Evolutionary conservation across 2,113 vertebrate genomes (phyloP).

Genomic region (Tachysurus vachellii): DNA sequence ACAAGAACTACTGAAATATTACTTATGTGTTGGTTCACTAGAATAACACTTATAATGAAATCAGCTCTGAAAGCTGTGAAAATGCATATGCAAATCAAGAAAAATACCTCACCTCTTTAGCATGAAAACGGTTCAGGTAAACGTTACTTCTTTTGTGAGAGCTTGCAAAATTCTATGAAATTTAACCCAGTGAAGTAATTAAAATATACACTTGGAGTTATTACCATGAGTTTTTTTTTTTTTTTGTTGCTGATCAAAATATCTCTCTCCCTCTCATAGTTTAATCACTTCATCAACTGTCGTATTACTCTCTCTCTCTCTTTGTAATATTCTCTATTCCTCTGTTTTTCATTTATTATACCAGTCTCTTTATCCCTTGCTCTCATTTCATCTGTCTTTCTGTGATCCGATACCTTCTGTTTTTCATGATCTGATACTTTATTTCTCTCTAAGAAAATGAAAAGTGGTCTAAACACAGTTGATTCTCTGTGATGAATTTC

Average conservation of each 20-base stretch:
- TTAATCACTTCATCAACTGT: not conserved
- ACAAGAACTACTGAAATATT: too few relatives aligned
- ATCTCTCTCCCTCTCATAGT: not conserved
- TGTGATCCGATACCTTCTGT: not conserved
- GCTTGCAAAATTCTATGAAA: not conserved
- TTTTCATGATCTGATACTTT: not conserved
- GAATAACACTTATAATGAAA: too few relatives aligned
- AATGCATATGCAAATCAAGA: too few relatives aligned
- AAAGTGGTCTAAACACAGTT: not conserved
- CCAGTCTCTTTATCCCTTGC: not conserved
- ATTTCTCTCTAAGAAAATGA: not conserved
- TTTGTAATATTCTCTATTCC: not conserved
- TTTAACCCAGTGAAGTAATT: not conserved
- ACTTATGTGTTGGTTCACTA: too few relatives aligned
- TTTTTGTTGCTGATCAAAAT: not conserved
- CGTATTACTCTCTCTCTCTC: not conserved
- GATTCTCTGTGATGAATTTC: not conserved
- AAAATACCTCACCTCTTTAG: too few relatives aligned
- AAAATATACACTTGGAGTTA: not conserved
- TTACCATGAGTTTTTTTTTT: not conserved
- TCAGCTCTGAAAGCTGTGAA: too few relatives aligned
- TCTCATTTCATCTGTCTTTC: not conserved
- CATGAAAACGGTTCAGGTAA: not conserved
- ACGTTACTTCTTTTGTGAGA: not conserved
- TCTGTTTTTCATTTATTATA: not conserved